These are phyloP conservation scores for Thermophis baileyi DNA, from an alignment of 2,113 vertebrate species.

Conservation along the genomic window DNA sequence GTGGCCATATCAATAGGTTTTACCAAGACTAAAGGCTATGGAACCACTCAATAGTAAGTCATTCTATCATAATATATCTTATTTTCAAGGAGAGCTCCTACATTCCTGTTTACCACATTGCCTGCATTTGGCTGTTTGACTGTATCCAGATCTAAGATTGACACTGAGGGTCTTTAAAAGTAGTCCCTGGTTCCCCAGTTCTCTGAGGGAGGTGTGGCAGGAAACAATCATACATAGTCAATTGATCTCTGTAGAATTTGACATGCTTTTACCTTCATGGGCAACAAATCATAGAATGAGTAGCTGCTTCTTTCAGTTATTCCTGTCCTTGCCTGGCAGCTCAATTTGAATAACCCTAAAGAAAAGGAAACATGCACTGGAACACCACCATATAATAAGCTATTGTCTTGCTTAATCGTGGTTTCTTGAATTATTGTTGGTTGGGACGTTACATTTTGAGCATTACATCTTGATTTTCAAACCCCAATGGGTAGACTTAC, in stretches of 20 bases:
- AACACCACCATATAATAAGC: not conserved
- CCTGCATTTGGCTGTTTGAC: not conserved
- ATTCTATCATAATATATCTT: conserved; percentile 50
- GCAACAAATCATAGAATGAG: not conserved
- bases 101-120: not conserved
- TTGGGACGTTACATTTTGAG: not conserved
- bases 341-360: not conserved
- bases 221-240: not conserved
- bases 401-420: not conserved
- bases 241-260: not conserved
- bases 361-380: not conserved
- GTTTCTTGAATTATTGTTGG: not conserved
- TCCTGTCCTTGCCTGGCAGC: not conserved
- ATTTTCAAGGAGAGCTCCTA: conserved; percentile 19
- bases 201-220: not conserved
- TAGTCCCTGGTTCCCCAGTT: not conserved
- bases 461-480: not conserved
- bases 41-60: conserved; percentile 96
- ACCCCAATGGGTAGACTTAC: not conserved
- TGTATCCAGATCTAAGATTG: not conserved
- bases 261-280: not conserved
- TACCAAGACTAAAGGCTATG: conserved; percentile 98
- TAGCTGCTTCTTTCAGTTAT: not conserved
- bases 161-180: not conserved
- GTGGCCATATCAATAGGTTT: conserved; percentile 99